Evolutionary conservation across 2,797 vertebrate species (phyloP).

Genomic region (Brachyrhaphis roseni): DNA sequence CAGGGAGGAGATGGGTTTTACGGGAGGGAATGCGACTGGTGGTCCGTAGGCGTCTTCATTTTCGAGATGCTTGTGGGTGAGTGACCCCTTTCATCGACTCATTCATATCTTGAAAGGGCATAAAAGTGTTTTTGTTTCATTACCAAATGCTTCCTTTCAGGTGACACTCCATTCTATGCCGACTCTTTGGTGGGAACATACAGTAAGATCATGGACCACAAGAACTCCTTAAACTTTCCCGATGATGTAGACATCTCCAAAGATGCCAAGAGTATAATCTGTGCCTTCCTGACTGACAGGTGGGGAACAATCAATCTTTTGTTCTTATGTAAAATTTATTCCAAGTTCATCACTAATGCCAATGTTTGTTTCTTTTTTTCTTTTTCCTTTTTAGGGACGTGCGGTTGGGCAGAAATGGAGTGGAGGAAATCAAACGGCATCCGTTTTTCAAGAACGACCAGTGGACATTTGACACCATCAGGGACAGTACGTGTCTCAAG

Average conservation of each 20-base stretch:
- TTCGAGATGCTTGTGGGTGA: slow-evolving; percentile 98
- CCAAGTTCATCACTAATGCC: background rate
- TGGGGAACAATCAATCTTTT: slow-evolving; percentile 50
- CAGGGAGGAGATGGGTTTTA: slow-evolving; percentile 97
- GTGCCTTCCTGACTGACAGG: slow-evolving; percentile 98
- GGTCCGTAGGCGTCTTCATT: slow-evolving; percentile 99
- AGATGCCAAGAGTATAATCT: slow-evolving; percentile 97
- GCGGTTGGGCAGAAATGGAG: slow-evolving; percentile 92
- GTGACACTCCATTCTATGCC: slow-evolving; percentile 98
- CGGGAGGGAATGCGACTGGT: slow-evolving; percentile 98
- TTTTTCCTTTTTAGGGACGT: slow-evolving; percentile 85
- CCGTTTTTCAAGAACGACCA: slow-evolving; percentile 97
- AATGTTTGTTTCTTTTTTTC: slow-evolving; percentile 52
- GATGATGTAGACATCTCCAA: slow-evolving; percentile 98
- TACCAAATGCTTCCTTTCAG: slow-evolving; percentile 68
- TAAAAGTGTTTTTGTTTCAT: background rate
- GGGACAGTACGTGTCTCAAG: slow-evolving; percentile 89
- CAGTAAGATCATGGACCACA: slow-evolving; percentile 99
- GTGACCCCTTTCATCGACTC: slow-evolving; percentile 60
- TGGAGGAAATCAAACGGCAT: slow-evolving; percentile 97
- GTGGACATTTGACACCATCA: slow-evolving; percentile 96
- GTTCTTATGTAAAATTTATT: too few species aligned
- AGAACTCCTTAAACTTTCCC: slow-evolving; percentile 96
- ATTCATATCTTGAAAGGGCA: background rate
- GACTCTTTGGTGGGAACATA: slow-evolving; percentile 98